Evolutionary conservation across 2,888 invertebrate genomes (phyloP).

Genomic region (Agriopis marginaria): DNA sequence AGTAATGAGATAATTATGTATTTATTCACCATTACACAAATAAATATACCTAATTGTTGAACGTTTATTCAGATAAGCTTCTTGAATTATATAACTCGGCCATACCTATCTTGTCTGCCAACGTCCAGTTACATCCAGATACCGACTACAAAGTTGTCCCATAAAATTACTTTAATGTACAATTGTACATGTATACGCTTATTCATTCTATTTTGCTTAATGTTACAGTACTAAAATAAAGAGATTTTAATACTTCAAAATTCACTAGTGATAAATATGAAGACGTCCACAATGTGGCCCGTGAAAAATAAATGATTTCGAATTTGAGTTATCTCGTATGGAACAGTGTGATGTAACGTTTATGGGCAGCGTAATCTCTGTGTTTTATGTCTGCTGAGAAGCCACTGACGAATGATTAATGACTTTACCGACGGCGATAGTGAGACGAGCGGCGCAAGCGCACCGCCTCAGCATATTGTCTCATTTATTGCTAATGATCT

Average conservation of each 20-base stretch:
- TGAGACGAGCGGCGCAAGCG: slow-evolving; percentile 58
- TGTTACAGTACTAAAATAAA: neutral
- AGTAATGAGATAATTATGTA: slow-evolving; percentile 1
- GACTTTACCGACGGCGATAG: slow-evolving; percentile 62
- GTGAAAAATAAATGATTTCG: slow-evolving; percentile 57
- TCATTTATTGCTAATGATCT: slow-evolving; percentile 81
- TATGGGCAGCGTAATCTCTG: slow-evolving; percentile 69
- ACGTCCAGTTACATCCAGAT: slow-evolving; percentile 20
- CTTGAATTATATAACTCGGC: slow-evolving; percentile 13
- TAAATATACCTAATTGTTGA: slow-evolving; percentile 6
- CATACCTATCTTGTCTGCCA: slow-evolving; percentile 13
- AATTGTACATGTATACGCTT: neutral
- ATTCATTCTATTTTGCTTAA: neutral
- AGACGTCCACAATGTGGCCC: slow-evolving; percentile 33
- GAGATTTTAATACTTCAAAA: slow-evolving; percentile 14
- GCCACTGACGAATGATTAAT: slow-evolving; percentile 76
- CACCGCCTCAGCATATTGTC: slow-evolving; percentile 74
- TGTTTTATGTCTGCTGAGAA: slow-evolving; percentile 73
- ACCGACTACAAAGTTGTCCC: slow-evolving; percentile 9
- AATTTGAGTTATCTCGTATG: slow-evolving; percentile 57
- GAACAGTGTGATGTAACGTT: slow-evolving; percentile 71
- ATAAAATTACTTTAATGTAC: slow-evolving; percentile 7
- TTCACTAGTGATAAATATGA: slow-evolving; percentile 36
- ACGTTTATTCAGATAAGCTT: slow-evolving; percentile 15
- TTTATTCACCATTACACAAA: neutral